Evolutionary conservation across 2,888 invertebrate genomes (phyloP).

Genomic region (Dusona sp.): DNA sequence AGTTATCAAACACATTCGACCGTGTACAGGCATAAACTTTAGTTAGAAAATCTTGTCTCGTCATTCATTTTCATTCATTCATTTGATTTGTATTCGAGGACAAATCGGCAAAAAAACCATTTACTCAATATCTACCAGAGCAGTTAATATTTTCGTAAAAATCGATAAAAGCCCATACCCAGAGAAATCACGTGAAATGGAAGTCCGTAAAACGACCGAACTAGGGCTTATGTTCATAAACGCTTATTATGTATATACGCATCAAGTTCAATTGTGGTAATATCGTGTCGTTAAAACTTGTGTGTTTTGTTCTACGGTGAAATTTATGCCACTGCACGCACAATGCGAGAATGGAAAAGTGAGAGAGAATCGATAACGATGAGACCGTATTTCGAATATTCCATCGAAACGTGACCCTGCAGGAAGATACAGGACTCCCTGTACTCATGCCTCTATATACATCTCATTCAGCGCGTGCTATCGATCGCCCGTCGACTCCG

Average conservation of each 20-base stretch:
- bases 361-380: slow-evolving; percentile 60
- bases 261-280: slow-evolving; percentile 31
- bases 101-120: not conserved
- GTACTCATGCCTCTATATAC: slow-evolving; percentile 19
- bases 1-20: not conserved
- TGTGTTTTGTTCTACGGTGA: slow-evolving; percentile 32
- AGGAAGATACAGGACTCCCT: slow-evolving; percentile 59
- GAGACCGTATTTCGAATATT: slow-evolving; percentile 67
- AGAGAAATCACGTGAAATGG: not conserved
- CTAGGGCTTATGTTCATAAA: not conserved
- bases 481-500: slow-evolving; percentile 55
- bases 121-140: not conserved
- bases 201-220: not conserved
- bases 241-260: not conserved
- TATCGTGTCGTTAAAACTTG: slow-evolving; percentile 19
- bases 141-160: not conserved
- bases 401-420: slow-evolving; percentile 66
- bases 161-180: not conserved
- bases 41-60: not conserved
- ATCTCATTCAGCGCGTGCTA: slow-evolving; percentile 53
- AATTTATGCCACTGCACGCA: slow-evolving; percentile 26
- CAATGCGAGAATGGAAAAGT: not conserved
- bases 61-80: no score
- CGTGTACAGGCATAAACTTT: not conserved
- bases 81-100: no score